A percentile compares a stretch with the other conserved stretches of the same genome.
These are phyloP conservation scores for Macrosteles quadrilineatus DNA, from an alignment of 1,140 invertebrate genomes.

Conservation along the genomic window DNA sequence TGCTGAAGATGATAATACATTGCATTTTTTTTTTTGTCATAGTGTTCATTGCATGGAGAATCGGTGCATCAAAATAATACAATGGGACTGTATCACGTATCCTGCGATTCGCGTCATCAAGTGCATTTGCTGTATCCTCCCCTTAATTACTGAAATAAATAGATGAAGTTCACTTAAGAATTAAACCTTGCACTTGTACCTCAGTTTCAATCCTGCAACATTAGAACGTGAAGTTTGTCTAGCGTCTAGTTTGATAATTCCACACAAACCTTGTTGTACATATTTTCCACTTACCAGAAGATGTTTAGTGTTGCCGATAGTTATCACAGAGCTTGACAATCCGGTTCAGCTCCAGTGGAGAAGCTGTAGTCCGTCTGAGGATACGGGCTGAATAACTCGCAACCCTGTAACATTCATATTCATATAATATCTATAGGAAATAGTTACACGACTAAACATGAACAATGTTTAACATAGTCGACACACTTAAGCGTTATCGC, in stretches of 20 bases:
- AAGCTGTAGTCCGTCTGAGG: neutral
- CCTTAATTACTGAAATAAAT: too few relatives aligned
- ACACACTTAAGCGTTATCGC: neutral
- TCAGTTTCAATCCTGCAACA: neutral
- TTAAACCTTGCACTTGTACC: neutral
- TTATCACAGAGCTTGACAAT: neutral
- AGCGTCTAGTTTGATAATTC: neutral
- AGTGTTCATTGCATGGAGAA: too few relatives aligned
- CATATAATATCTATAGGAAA: neutral
- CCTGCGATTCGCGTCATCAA: too few relatives aligned
- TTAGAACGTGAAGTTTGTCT: neutral
- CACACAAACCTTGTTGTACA: neutral
- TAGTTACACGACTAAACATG: neutral
- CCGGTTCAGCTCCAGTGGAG: neutral
- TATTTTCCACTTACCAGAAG: neutral
- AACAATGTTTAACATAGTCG: neutral
- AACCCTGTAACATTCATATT: neutral
- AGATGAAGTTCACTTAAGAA: too few relatives aligned
- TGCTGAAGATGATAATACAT: neutral
- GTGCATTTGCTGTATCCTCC: too few relatives aligned
- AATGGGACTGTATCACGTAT: too few relatives aligned
- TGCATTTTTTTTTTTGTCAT: neutral
- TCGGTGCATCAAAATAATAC: too few relatives aligned
- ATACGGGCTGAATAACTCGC: neutral
- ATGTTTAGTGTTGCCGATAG: neutral